Base-by-base conservation (phyloP, 2,888 invertebrate genomes). In the Platycheirus rosarum region DNA sequence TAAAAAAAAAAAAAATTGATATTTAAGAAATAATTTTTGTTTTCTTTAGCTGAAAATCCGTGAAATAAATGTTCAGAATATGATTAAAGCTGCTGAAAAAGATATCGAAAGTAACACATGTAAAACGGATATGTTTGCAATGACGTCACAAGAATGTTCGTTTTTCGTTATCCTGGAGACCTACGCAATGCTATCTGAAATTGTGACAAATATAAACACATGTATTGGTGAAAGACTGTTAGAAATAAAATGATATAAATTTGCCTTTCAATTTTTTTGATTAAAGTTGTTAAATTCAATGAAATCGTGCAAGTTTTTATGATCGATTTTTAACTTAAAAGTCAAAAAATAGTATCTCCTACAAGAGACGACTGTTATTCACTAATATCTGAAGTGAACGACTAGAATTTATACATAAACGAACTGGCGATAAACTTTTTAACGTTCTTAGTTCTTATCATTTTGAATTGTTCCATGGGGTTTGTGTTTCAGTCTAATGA, bases 221-320 rank as follows among this genome's bases (percentile, higher is more conserved):
- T 78, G 78, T n/a, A 78, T 78, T 13, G 78, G 78, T 6, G 78
- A 78, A 20, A 78, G 73, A 40, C 32, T 68, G 7, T 0, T 78
- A 18, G 78, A 78, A 68, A 73, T 73, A 6, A 73, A 66, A 57
- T 77, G 8, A 35, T 9, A 18, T n/a, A 40, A 8, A 14, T 35
- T 46, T 23, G 8, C 1, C 9, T 26, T 26, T 16, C n/a, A 8
- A n/a, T 51, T 14, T 51, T 32, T 32, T 5, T 32, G 2, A 6
- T 23, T 23, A 6, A 2, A 4, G 23, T 23, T 23, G 2, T 23
- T 23, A 23, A 23, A 23, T 23, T n/a, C n/a, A n/a, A n/a, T n/a
- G n/a, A n/a, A n/a, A n/a, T n/a, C n/a, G n/a, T n/a, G n/a, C n/a
- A n/a, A n/a, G n/a, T n/a, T n/a, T n/a, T n/a, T n/a, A n/a, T n/a